Percentiles rank a stretch among this genome's conserved stretches.
Evolutionary conservation across 2,113 vertebrate species (phyloP).

Genomic region (Hippocampus guttulatus): DNA sequence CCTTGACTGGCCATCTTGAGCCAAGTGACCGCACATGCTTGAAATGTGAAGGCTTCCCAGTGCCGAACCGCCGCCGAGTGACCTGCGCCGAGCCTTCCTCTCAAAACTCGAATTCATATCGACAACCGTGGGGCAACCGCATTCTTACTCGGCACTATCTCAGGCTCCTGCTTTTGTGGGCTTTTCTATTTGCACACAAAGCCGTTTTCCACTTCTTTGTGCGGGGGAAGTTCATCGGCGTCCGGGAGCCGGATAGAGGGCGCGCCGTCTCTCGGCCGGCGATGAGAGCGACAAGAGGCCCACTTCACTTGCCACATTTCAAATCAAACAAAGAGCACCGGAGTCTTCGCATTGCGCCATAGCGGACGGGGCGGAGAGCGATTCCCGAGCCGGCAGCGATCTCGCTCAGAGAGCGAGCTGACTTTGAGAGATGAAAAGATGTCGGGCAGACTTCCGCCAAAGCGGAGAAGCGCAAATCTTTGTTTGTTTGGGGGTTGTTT

Average conservation of each 20-base stretch:
- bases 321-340: conserved; percentile 54
- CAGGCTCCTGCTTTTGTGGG: conserved; percentile 64
- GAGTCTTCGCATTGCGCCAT: conserved; percentile 54
- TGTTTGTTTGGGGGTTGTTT: no score
- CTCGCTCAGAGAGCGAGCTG: conserved; percentile 16
- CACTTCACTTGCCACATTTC: conserved; percentile 63
- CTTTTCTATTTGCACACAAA: conserved; percentile 70
- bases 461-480: background rate
- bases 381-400: conserved; percentile 35
- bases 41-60: conserved; percentile 49
- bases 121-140: conserved; percentile 39
- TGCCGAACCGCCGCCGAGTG: conserved; percentile 28
- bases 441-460: background rate
- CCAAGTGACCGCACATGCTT: conserved; percentile 38
- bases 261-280: conserved; percentile 54
- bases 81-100: conserved; percentile 44
- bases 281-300: conserved; percentile 61
- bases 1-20: conserved; percentile 41
- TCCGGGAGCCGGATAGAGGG: conserved; percentile 52
- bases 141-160: conserved; percentile 61
- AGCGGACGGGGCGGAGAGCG: conserved; percentile 24
- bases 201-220: conserved; percentile 55
- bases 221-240: conserved; percentile 38
- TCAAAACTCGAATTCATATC: conserved; percentile 59
- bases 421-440: conserved; percentile 32